Conservation (phyloP, 2,888 invertebrate genomes). For the Scelioninae gen. 1 region DNA sequence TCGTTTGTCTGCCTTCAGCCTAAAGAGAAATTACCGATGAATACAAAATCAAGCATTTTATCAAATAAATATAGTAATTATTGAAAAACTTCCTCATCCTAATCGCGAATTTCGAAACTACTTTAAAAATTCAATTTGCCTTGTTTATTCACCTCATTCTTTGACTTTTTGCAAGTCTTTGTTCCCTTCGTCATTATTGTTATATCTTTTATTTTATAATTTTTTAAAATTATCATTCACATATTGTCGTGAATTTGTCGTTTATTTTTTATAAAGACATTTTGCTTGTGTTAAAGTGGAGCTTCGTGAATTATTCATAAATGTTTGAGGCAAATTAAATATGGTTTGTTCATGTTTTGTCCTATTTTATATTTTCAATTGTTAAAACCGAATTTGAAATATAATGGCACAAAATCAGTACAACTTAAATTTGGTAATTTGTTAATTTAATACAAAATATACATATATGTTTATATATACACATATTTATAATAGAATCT, state of each 20-base stretch:
- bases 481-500: neutral
- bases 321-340: slow-evolving; percentile 62
- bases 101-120: slow-evolving; percentile 12
- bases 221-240: slow-evolving; percentile 11
- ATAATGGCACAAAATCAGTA: slow-evolving; percentile 51
- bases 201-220: neutral
- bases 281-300: slow-evolving; percentile 54
- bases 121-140: slow-evolving; percentile 65
- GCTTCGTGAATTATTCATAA: slow-evolving; percentile 34
- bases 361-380: neutral
- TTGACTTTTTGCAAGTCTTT: slow-evolving; percentile 9
- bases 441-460: slow-evolving; percentile 12
- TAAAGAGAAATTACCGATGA: slow-evolving; percentile 74
- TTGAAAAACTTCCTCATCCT: neutral
- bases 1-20: slow-evolving; percentile 73
- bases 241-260: slow-evolving; percentile 4
- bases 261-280: slow-evolving; percentile 14
- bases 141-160: slow-evolving; percentile 33
- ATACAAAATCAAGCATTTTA: slow-evolving; percentile 42
- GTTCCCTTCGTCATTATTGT: slow-evolving; percentile 2
- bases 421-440: slow-evolving; percentile 16
- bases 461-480: too few species aligned
- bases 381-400: slow-evolving; percentile 37
- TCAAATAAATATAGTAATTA: slow-evolving; percentile 11
- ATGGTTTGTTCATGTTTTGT: slow-evolving; percentile 24